Conservation (phyloP, 2,113 vertebrate species). For the Scomber japonicus region DNA sequence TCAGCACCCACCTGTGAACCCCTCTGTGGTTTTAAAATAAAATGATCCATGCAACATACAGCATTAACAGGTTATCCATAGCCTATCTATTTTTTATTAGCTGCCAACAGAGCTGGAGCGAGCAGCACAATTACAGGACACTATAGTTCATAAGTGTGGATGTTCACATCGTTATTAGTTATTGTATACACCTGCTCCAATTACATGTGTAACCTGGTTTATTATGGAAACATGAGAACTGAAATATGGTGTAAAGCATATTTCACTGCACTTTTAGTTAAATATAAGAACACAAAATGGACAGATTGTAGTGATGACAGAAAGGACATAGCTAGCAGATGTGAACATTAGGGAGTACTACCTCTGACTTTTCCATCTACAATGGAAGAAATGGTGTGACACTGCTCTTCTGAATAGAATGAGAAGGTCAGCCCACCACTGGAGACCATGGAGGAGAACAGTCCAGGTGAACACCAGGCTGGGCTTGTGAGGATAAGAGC, state of each 20-base stretch:
- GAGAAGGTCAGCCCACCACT: slow-evolving; percentile 44
- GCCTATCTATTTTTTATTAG: too few relatives aligned
- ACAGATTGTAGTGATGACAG: not conserved
- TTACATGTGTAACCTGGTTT: too few relatives aligned
- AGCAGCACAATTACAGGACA: too few relatives aligned
- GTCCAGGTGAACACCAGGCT: not conserved
- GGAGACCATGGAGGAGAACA: slow-evolving; percentile 17
- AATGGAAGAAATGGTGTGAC: slow-evolving; percentile 28
- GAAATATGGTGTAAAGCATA: not conserved
- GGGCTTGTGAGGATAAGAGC: slow-evolving; percentile 23
- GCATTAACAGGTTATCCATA: too few relatives aligned
- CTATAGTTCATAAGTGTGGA: too few relatives aligned
- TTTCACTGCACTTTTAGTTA: not conserved
- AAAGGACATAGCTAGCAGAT: slow-evolving; percentile 11
- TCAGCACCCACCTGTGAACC: too few relatives aligned
- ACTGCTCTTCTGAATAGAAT: slow-evolving; percentile 18
- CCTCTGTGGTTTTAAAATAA: too few relatives aligned
- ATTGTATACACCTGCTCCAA: too few relatives aligned
- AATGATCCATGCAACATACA: too few relatives aligned
- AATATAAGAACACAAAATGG: slow-evolving; percentile 3
- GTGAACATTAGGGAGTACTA: not conserved
- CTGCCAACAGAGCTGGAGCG: too few relatives aligned
- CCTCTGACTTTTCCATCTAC: slow-evolving; percentile 20
- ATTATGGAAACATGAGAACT: too few relatives aligned
- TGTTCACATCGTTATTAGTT: too few relatives aligned